Percentiles rank a stretch among this genome's conserved stretches.
These are phyloP conservation scores for Sisyra nigra DNA, from an alignment of 2,888 invertebrate genomes.

Conservation along the genomic window DNA sequence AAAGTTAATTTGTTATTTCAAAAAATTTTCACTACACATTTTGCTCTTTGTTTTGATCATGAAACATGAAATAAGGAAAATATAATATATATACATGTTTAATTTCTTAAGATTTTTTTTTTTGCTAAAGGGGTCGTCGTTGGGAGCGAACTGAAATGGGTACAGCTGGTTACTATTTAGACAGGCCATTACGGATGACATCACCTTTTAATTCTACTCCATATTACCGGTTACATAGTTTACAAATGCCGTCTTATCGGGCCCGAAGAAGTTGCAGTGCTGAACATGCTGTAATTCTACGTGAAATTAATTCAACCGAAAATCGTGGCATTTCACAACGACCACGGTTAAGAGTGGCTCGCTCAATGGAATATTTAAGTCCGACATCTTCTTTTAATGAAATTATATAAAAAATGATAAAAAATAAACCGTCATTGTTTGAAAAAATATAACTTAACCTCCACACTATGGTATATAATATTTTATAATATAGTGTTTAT, in stretches of 20 bases:
- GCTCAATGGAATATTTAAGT: not conserved
- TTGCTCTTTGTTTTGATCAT: too few relatives aligned
- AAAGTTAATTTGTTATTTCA: not conserved
- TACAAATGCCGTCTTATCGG: not conserved
- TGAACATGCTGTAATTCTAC: slow-evolving; percentile 2
- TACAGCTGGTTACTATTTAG: slow-evolving; percentile 40
- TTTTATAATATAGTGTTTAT: too few relatives aligned
- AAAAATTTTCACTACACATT: too few relatives aligned
- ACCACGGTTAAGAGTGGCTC: not conserved
- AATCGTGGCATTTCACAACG: not conserved
- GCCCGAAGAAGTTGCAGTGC: slow-evolving; percentile 3
- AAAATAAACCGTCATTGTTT: too few relatives aligned
- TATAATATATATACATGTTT: too few relatives aligned
- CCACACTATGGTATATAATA: too few relatives aligned
- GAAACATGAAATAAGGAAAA: too few relatives aligned
- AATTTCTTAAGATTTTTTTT: slow-evolving; percentile 6
- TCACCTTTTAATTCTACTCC: not conserved
- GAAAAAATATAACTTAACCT: too few relatives aligned
- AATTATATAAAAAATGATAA: not conserved
- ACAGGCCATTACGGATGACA: slow-evolving; percentile 23
- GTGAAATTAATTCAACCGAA: not conserved
- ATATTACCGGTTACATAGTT: not conserved
- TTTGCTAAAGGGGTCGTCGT: slow-evolving; percentile 23
- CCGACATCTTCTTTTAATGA: slow-evolving; percentile 2
- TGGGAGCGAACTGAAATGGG: slow-evolving; percentile 42